A percentile compares a stretch with the other conserved stretches of the same genome.
Evolutionary conservation across 2,113 vertebrate genomes (phyloP).

Genomic region (Leptobrachium leishanense): DNA sequence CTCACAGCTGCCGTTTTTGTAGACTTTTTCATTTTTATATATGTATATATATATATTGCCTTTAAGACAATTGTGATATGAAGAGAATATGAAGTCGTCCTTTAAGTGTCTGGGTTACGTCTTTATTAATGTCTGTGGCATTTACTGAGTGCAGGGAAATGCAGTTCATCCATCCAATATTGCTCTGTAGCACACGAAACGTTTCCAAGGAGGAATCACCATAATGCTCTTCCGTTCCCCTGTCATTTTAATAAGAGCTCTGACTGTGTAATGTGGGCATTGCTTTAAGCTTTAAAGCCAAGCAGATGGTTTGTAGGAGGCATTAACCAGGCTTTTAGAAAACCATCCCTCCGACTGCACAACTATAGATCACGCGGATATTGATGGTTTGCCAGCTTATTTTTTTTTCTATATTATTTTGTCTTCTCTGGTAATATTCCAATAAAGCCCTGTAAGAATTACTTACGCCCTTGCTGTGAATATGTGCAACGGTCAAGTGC

Average conservation of each 20-base stretch:
- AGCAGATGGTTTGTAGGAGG: conserved; percentile 46
- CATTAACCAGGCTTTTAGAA: conserved; percentile 38
- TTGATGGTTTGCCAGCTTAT: conserved; percentile 12
- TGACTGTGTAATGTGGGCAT: conserved; percentile 45
- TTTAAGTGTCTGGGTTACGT: too few relatives aligned
- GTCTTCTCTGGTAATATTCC: neutral
- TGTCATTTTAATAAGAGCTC: conserved; percentile 39
- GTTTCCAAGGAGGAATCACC: conserved; percentile 23
- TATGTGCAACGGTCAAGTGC: neutral
- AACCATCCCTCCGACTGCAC: conserved; percentile 3
- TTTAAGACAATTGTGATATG: too few relatives aligned
- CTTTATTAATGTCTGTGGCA: too few relatives aligned
- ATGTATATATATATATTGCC: too few relatives aligned
- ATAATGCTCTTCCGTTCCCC: conserved; percentile 27
- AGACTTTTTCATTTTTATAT: too few relatives aligned
- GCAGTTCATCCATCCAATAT: neutral
- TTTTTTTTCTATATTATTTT: neutral
- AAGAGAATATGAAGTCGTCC: too few relatives aligned
- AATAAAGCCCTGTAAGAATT: neutral
- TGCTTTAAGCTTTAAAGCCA: conserved; percentile 43
- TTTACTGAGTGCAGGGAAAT: too few relatives aligned
- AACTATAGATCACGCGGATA: conserved; percentile 26
- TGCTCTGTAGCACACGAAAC: conserved; percentile 4
- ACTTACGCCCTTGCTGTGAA: neutral
- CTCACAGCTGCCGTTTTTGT: too few relatives aligned